Evolutionary conservation across 2,113 vertebrate species (phyloP), one percentile per base, ranked within the genome.

Genomic region (Rhizomys pruinosus): DNA sequence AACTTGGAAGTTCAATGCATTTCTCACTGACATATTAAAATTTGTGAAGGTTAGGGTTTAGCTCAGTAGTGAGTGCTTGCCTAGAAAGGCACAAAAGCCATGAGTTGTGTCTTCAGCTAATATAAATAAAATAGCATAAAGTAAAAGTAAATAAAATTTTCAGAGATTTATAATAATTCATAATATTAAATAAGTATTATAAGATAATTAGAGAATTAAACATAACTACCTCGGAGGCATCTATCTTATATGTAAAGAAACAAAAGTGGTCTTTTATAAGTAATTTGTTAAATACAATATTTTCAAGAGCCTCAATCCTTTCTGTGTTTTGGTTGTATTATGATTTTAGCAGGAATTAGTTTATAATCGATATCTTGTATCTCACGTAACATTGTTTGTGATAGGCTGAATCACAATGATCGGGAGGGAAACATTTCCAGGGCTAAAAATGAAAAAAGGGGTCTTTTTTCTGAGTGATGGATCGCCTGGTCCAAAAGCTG

Each of bases 1-100:
- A 79, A 59, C 42, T 87, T 77, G 68, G 32, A 87, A 91, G 22
- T 32, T 87, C 6, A 89, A 84, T 91, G 29, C n/a, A 57, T 34
- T n/a, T 78, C 4, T 71, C 37, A 17, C 15, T 29, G 7, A 37
- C 3, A 76, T 8, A 37, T 37, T 29, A 82, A 89, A 92, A 34
- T 72, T 39, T 29, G 11, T 9, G 6, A 52, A 52, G 47, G 47
- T 52, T 52, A 52, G 47, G 47, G 47, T 52, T 52, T 52, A 52
- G 47, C 47, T 52, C 47, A 52, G 47, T 52, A 11, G 47, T 52
- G n/a, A 52, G 47, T 52, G 47, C 11, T 52, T 52, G 47, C 47
- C 47, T 52, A 52, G 6, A 6, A 52, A 52, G n/a, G 47, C 47
- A 52, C 47, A 52, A 52, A n/a, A 52, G 47, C 47, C 47, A 6